These are phyloP conservation scores for Columbina picui DNA, from an alignment of 2,113 vertebrate genomes.

Conservation along the genomic window DNA sequence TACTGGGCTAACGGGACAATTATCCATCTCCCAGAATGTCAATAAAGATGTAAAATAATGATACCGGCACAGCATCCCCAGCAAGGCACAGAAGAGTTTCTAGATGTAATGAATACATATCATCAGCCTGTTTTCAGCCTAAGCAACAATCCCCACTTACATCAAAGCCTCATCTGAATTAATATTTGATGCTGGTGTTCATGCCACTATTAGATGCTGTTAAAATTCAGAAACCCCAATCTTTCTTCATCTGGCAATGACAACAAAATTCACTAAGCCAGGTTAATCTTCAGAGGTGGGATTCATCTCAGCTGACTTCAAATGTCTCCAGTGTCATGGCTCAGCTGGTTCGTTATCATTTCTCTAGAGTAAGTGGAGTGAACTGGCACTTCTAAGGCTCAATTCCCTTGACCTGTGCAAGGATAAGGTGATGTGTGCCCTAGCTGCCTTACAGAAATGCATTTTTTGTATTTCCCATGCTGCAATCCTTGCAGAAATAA, in stretches of 20 bases:
- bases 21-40: not conserved
- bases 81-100: constrained; percentile 30
- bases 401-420: not conserved
- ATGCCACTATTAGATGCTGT: not conserved
- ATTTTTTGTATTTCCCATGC: not conserved
- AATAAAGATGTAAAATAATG: constrained; percentile 17
- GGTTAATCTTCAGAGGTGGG: not conserved
- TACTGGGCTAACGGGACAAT: not conserved
- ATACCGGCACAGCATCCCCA: not conserved
- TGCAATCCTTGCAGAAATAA: not conserved
- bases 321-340: not conserved
- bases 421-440: not conserved
- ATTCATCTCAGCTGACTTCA: not conserved
- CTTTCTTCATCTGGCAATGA: not conserved
- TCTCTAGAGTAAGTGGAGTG: not conserved
- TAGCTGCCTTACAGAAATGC: not conserved
- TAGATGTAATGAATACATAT: constrained; percentile 13
- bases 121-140: constrained; percentile 18
- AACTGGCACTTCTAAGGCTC: not conserved
- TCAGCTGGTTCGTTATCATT: not conserved
- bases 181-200: constrained; percentile 4
- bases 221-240: not conserved
- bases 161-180: constrained; percentile 49
- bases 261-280: not conserved
- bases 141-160: not conserved